Conservation (phyloP, 1,140 invertebrate species). For the Heterodera carotae region DNA sequence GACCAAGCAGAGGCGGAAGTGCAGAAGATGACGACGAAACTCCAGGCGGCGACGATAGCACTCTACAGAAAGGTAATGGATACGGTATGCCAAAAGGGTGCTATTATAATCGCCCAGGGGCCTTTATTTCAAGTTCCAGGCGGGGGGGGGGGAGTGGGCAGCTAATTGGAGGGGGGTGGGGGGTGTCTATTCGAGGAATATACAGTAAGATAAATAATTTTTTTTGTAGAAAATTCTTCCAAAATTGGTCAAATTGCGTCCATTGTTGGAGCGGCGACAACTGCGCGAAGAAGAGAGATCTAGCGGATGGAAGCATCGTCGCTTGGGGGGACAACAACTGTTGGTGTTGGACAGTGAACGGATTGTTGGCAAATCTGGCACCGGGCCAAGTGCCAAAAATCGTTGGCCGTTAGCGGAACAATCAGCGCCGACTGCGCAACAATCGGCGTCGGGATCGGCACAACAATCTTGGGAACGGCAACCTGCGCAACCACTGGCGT, state of each 20-base stretch:
- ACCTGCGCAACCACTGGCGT: too few relatives aligned
- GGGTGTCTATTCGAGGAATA: too few relatives aligned
- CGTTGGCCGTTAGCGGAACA: neutral
- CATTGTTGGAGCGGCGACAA: neutral
- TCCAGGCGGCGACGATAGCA: neutral
- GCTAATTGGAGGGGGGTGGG: too few relatives aligned
- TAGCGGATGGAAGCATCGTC: too few relatives aligned
- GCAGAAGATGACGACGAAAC: neutral
- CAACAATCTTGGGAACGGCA: neutral
- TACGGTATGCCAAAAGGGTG: too few relatives aligned
- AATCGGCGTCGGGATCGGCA: neutral
- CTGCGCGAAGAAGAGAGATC: too few relatives aligned
- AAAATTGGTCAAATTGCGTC: neutral
- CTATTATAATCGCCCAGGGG: too few relatives aligned
- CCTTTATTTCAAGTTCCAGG: too few relatives aligned
- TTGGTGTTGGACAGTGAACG: constrained; percentile 7
- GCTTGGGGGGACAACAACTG: neutral
- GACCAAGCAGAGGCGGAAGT: neutral
- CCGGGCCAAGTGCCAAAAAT: too few relatives aligned
- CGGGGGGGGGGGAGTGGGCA: too few relatives aligned
- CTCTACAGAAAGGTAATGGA: neutral
- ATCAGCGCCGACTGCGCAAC: neutral
- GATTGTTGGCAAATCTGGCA: neutral
- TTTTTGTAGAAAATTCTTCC: neutral
- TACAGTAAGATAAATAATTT: neutral